Conservation (phyloP, 2,888 invertebrate genomes). For the Erebia epiphron region DNA sequence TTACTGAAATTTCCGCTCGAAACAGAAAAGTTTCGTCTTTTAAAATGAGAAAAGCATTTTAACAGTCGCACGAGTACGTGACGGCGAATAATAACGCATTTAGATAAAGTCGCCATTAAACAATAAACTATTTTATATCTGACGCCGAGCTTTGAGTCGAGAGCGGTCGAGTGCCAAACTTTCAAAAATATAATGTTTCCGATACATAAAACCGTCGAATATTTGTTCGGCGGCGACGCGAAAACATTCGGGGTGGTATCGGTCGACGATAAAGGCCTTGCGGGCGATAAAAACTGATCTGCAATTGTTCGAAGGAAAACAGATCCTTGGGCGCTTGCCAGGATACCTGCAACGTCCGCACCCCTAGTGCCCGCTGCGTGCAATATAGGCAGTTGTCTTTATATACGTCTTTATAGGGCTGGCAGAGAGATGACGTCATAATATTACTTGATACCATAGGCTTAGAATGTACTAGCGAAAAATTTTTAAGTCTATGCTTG, state of each 20-base stretch:
- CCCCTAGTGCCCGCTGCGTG: slow-evolving; percentile 25
- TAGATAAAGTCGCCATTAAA: slow-evolving; percentile 43
- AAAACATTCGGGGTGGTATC: slow-evolving; percentile 77
- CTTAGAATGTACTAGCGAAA: too few species aligned
- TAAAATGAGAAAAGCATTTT: slow-evolving; percentile 24
- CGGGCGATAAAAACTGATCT: slow-evolving; percentile 83
- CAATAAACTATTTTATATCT: slow-evolving; percentile 44
- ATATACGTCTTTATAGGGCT: too few species aligned
- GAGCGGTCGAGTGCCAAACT: slow-evolving; percentile 63
- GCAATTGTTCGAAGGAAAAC: slow-evolving; percentile 79
- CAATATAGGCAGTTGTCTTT: slow-evolving; percentile 13
- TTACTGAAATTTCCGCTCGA: slow-evolving; percentile 18
- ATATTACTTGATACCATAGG: too few species aligned
- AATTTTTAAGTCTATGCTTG: too few species aligned
- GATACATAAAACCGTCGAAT: slow-evolving; percentile 81
- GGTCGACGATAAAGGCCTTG: slow-evolving; percentile 81
- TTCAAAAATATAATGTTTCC: slow-evolving; percentile 79
- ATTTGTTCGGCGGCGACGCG: slow-evolving; percentile 75
- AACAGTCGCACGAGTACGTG: slow-evolving; percentile 23
- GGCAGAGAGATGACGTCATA: too few species aligned
- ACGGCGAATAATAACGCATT: slow-evolving; percentile 35
- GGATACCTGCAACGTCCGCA: slow-evolving; percentile 70
- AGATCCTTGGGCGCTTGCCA: slow-evolving; percentile 78
- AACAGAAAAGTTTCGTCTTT: slow-evolving; percentile 10
- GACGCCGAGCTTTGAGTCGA: slow-evolving; percentile 42